Base-by-base conservation (phyloP, 2,888 invertebrate genomes). In the Pachycephus smyrnensis region DNA sequence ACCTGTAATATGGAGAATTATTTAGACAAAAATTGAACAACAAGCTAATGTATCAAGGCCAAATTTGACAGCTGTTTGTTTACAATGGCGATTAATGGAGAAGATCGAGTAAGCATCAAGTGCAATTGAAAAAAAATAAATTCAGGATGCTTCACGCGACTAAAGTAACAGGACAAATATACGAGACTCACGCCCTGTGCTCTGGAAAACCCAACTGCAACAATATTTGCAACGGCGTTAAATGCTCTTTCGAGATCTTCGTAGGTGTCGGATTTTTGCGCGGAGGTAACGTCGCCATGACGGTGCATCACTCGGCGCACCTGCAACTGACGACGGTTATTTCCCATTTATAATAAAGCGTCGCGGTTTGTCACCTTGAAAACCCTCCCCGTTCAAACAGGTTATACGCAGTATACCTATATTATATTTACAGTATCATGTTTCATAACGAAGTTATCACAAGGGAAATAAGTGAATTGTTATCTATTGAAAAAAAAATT, bases 171-270 rank as follows among this genome's bases (percentile, higher is more conserved):
- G 73, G 33, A 68, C 32, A 79, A 69, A 32, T 71, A 73, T 75
- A 73, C 74, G 83, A 78, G 81, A 95, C 96, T 95, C 94, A 98
- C 97, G 96, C 97, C 93, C 97, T 94, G 88, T 96, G 95, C 92
- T 95, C 96, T 6, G 96, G 95, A 92, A 98, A 97, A 68, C 98
- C 98, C 95, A 98, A 96, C 92, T 97, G 97, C 82, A 97, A 92
- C 68, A 98, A 93, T 78, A 96, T 96, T 92, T 97, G 96, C 83
- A 97, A 92, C 9, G 97, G 96, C 69, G 95, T 95, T 82, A 95
- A 92, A 92, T 95, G 94, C 90, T 95, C 95, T 91, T 95, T 96
- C 12, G 94, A 94, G 85, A 94, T 94, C 92, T 94, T 95, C 80
- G 95, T 95, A 12, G 95, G 94, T 78, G 95, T 94, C 76, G 95